A percentile compares a stretch with the other conserved stretches of the same genome.
Conservation (phyloP, 2,888 invertebrate species). For the Cryptocephalus moraei region DNA sequence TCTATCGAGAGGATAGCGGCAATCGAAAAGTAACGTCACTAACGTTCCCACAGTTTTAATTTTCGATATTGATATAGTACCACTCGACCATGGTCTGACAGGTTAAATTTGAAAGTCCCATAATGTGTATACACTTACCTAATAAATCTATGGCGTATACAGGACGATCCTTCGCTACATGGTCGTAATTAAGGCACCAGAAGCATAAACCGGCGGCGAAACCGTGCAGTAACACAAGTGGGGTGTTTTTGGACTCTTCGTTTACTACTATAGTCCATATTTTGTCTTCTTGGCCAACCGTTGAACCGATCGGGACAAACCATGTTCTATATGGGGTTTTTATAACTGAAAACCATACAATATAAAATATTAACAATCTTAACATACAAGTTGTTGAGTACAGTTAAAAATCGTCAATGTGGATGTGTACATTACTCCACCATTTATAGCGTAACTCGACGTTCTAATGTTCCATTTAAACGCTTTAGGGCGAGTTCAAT, state of each 20-base stretch:
- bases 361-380: not conserved
- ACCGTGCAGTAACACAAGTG: constrained; percentile 84
- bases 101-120: not conserved
- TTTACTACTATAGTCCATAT: constrained; percentile 55
- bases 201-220: constrained; percentile 86
- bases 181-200: constrained; percentile 85
- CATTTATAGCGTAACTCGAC: too few relatives aligned
- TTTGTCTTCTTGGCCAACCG: constrained; percentile 46
- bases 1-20: too few relatives aligned
- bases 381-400: too few relatives aligned
- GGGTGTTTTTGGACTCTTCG: constrained; percentile 52
- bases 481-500: too few relatives aligned
- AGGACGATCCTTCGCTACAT: constrained; percentile 64
- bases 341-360: constrained; percentile 17
- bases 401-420: too few relatives aligned
- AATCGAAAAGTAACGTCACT: too few relatives aligned
- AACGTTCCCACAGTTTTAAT: too few relatives aligned
- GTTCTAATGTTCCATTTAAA: too few relatives aligned
- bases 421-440: too few relatives aligned
- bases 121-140: constrained; percentile 19
- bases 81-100: too few relatives aligned
- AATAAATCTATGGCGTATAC: constrained; percentile 77
- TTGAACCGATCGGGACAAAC: constrained; percentile 43
- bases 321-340: constrained; percentile 33
- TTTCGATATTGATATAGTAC: too few relatives aligned